Base-by-base conservation (phyloP, 2,888 invertebrate genomes). In the Cosmopolites sordidus region DNA sequence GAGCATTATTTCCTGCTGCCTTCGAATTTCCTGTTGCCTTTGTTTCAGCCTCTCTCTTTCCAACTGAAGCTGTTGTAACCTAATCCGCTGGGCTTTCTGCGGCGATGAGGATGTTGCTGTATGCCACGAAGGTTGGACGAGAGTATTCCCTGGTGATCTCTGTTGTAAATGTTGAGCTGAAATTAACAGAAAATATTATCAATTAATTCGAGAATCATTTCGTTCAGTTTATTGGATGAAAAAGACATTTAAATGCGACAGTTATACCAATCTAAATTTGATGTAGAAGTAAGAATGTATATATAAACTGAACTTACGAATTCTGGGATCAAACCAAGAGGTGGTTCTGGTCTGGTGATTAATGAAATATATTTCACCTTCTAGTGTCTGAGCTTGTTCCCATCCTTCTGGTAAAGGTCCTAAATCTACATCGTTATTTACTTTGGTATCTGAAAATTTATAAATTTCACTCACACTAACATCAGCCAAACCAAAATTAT, bases 321-420 rank as follows among this genome's bases (percentile, higher is more conserved):
- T 89, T 83, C 95, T 84, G 68, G 96, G 96, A 79, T 97, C 95
- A 79, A 93, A 94, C 96, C 96, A 97, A 69, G 94, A 94, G 62
- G 96, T 96, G 69, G 92, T 93, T 76, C 92, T 86, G 63, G 90
- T 88, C 74, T 88, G 86, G 77, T 94, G 94, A 78, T 94, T 93
- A 77, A 94, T 85, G 77, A 90, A 92, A 78, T 91, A 91, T 67
- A 87, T 81, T 76, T 91, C 90, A 66, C 91, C 91, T 73, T 90
- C 89, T 54, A 84, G 82, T 62, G 91, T 90, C 66, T 86, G 81
- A 58, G 89, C 87, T 75, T 90, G 88, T 75, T 91, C 91, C 91
- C 91, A 91, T 66, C 90, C 90, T 61, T 90, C 89, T 61, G 91
- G 91, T 72, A 91, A 77, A 61, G 89, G 83, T 63, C 87, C 89